Evolutionary conservation across 1,140 invertebrate species (phyloP).

Genomic region (Temnothorax curvispinosus): DNA sequence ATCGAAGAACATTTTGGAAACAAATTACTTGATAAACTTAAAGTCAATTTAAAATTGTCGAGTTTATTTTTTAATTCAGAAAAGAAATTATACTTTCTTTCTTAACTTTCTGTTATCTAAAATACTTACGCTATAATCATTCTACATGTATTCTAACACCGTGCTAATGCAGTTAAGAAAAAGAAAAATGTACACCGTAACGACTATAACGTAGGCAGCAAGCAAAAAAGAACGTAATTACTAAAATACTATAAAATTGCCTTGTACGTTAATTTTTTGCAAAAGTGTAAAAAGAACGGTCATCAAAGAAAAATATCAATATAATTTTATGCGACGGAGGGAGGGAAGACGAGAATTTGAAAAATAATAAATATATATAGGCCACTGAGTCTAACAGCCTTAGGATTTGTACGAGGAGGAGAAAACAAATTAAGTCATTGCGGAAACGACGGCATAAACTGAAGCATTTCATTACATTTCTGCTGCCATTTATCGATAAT

Average conservation of each 20-base stretch:
- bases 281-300: background rate
- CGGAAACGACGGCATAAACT: constrained; percentile 19
- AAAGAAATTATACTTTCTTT: background rate
- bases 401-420: constrained; percentile 12
- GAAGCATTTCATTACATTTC: constrained; percentile 52
- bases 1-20: background rate
- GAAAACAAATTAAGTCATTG: constrained; percentile 38
- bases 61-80: background rate
- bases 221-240: background rate
- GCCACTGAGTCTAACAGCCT: background rate
- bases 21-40: background rate
- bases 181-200: background rate
- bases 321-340: background rate
- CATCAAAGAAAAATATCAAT: background rate
- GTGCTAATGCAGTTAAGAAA: background rate
- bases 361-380: background rate
- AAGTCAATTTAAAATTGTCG: background rate
- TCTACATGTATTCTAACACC: background rate
- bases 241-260: background rate
- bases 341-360: background rate
- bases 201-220: background rate
- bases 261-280: background rate
- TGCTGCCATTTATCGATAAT: constrained; percentile 41
- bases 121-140: background rate
- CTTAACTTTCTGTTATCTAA: background rate